phyloP scores from a whole-genome alignment of 2,113 vertebrate species.

The Spilogale gracilis region DNA sequence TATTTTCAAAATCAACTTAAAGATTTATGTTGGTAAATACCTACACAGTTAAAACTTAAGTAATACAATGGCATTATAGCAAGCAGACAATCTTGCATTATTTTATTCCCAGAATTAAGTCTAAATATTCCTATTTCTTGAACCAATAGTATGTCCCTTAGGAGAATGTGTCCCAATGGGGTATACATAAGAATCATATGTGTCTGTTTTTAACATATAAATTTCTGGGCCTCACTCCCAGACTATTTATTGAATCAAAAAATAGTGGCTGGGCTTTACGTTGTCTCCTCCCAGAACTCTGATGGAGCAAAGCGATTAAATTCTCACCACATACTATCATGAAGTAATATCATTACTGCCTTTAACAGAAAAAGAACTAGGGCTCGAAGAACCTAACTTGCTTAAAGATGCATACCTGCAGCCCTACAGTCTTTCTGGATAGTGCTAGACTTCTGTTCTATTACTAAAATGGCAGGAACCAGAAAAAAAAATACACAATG shows the following conservation, averaged over 20 bases:
- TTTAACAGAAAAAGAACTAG: background rate
- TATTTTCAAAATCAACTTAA: slow-evolving; percentile 20
- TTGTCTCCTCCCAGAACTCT: background rate
- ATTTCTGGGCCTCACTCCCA: background rate
- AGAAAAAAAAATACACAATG: background rate
- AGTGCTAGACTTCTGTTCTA: background rate
- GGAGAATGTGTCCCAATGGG: background rate
- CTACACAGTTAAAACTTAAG: background rate
- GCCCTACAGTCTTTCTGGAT: background rate
- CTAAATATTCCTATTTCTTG: background rate
- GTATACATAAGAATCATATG: background rate
- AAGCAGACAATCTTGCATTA: background rate
- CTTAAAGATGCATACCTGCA: background rate
- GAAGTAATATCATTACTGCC: background rate
- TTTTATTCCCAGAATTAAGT: slow-evolving; percentile 38
- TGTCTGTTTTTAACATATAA: background rate
- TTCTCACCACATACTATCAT: background rate
- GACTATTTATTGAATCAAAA: slow-evolving; percentile 20
- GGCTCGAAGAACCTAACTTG: background rate
- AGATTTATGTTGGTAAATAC: background rate
- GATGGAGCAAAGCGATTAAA: background rate
- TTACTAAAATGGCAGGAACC: slow-evolving; percentile 18
- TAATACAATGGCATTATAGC: background rate
- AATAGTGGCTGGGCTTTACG: slow-evolving; percentile 26
- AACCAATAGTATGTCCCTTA: background rate